Percentiles rank a stretch among this genome's conserved stretches.
Conservation (phyloP, 2,113 vertebrate genomes). For the Phrynocephalus versicolor region DNA sequence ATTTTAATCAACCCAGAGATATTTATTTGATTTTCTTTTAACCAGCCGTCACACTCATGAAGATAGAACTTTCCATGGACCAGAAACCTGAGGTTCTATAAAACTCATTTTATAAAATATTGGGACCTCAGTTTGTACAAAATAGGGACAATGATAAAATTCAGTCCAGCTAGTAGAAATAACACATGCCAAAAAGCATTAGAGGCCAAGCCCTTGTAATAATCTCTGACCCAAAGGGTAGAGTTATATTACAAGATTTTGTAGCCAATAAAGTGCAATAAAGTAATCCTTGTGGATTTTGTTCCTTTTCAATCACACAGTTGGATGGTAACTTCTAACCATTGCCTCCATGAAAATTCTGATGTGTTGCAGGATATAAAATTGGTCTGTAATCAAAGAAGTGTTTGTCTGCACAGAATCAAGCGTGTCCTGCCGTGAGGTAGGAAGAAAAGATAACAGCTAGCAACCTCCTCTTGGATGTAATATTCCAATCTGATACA, state of each 20-base stretch:
- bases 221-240: neutral
- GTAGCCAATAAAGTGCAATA: neutral
- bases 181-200: neutral
- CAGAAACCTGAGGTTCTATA: neutral
- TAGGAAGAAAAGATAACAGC: too few relatives aligned
- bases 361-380: neutral
- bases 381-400: too few relatives aligned
- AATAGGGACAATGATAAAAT: neutral
- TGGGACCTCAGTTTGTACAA: neutral
- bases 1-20: conserved; percentile 21
- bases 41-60: conserved; percentile 17
- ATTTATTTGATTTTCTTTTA: conserved; percentile 31
- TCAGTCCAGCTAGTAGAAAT: neutral
- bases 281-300: neutral
- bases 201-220: neutral
- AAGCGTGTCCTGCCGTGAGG: too few relatives aligned
- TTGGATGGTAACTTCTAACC: too few relatives aligned
- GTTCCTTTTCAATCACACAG: too few relatives aligned
- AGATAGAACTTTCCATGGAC: conserved; percentile 25
- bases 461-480: too few relatives aligned
- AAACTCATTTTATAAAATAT: conserved; percentile 4
- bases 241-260: neutral
- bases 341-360: neutral
- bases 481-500: too few relatives aligned
- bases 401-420: too few relatives aligned